These are phyloP conservation scores for Hirtodrosophila histrioides DNA, from an alignment of 2,888 invertebrate species.

Conservation along the genomic window DNA sequence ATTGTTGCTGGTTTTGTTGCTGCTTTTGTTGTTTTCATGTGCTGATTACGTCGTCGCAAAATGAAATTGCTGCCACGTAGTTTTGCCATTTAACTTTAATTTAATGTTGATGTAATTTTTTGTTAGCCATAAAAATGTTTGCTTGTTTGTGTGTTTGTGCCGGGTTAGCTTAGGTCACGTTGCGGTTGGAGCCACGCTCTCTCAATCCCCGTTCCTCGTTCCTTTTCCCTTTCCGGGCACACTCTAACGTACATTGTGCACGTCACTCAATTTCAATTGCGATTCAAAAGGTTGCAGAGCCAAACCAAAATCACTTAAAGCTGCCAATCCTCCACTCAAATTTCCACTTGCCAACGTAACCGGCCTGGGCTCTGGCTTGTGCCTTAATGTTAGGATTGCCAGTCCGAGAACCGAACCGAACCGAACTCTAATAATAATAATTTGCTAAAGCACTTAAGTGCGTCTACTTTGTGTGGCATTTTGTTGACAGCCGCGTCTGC, in stretches of 20 bases:
- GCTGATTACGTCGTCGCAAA: constrained; percentile 70
- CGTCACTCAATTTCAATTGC: constrained; percentile 61
- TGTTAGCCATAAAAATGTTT: constrained; percentile 70
- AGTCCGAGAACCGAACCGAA: constrained; percentile 5
- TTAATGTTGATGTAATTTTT: constrained; percentile 77
- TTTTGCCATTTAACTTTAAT: constrained; percentile 80
- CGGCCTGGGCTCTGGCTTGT: neutral
- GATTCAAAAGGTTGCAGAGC: constrained; percentile 66
- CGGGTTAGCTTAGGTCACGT: constrained; percentile 65
- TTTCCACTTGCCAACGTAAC: constrained; percentile 5
- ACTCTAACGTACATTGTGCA: constrained; percentile 26
- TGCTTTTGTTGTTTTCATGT: constrained; percentile 40
- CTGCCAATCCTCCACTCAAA: constrained; percentile 55
- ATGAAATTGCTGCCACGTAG: constrained; percentile 78
- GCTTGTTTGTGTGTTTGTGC: constrained; percentile 19
- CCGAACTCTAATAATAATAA: constrained; percentile 72
- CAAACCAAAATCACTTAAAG: constrained; percentile 71
- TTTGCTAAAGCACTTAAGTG: constrained; percentile 78
- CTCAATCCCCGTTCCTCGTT: neutral
- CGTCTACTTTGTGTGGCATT: constrained; percentile 68
- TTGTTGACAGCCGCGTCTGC: constrained; percentile 50
- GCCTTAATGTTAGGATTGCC: constrained; percentile 7
- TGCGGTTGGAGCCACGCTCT: constrained; percentile 39
- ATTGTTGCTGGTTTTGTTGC: constrained; percentile 12
- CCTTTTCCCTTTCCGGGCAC: neutral